phyloP scores from a whole-genome alignment of 2,113 vertebrate genomes.

The Neotragus pygmaeus region DNA sequence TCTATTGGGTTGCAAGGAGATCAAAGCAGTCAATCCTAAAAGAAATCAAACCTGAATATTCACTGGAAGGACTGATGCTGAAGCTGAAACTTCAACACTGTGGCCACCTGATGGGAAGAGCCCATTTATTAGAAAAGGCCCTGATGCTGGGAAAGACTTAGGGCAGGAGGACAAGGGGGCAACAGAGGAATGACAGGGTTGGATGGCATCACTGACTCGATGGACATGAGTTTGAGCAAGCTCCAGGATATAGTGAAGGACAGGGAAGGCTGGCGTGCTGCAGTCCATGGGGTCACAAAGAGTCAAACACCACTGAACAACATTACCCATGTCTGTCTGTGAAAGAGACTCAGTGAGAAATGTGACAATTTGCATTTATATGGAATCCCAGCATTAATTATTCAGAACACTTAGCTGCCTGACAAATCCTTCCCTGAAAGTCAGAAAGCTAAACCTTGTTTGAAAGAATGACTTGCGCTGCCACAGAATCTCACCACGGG shows the following conservation, averaged over 20 bases:
- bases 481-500: background rate
- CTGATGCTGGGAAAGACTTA: background rate
- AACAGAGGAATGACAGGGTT: background rate
- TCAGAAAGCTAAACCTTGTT: slow-evolving; percentile 9
- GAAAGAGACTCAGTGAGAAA: background rate
- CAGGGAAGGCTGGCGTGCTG: background rate
- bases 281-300: background rate
- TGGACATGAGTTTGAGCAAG: background rate
- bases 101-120: background rate
- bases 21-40: background rate
- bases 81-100: background rate
- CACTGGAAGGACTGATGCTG: background rate
- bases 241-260: background rate
- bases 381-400: slow-evolving; percentile 31
- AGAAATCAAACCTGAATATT: background rate
- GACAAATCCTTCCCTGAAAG: slow-evolving; percentile 12
- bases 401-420: slow-evolving; percentile 34
- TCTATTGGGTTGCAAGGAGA: background rate
- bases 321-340: background rate
- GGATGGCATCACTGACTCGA: background rate
- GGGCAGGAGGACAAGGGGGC: background rate
- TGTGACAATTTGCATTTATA: slow-evolving; percentile 44
- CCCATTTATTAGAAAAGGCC: background rate
- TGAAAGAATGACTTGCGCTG: background rate
- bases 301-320: background rate